Base-by-base conservation (phyloP, 2,113 vertebrate genomes). In the Peromyscus maniculatus region DNA sequence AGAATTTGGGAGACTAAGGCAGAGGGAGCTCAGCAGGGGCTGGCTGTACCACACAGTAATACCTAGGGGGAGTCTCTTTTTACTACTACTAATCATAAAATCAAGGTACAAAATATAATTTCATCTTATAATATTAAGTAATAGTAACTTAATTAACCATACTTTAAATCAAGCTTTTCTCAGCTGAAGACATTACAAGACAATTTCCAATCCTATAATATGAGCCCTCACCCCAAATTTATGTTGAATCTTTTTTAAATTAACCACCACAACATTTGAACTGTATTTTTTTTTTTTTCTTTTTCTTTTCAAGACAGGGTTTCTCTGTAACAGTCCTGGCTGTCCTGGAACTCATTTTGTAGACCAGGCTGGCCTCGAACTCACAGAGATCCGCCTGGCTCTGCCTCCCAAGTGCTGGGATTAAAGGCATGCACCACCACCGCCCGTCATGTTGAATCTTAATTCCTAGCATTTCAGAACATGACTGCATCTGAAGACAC, bases 141-240 rank as follows among this genome's bases (percentile, higher is more conserved):
- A 87, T 78, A 55, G 24, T 91, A 95, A 31, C 39, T 75, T 97
- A 75, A 87, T 43, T 71, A 55, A 6, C 88, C 86, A 62, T 62
- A 66, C 62, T 39, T 87, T 55, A 95, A 96, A 87, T 74, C 75
- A 83, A 84, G 24, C 36, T 84, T 96, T 52, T 91, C 33, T n/a
- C 49, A 69, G 46, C 13, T 95, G 86, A 93, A 82, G 59, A 28
- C 64, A 95, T 7, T 72, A 55, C 22, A 74, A 59, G 78, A 83
- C 26, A 89, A 36, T 93, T 21, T 74, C 75, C 59, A 94, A 87
- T 55, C 59, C 69, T 79, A 78, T 22, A 62, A 46, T 4, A 16
- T 12, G 59, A 52, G 6, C 28, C 22, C 31, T 26, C 13, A 46
- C 59, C 28, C 21, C 31, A 59, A 67, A 74, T 74, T 79, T 31